Percentiles rank a stretch among this genome's conserved stretches.
Conservation (phyloP, 2,888 invertebrate genomes). For the Nebria salina region DNA sequence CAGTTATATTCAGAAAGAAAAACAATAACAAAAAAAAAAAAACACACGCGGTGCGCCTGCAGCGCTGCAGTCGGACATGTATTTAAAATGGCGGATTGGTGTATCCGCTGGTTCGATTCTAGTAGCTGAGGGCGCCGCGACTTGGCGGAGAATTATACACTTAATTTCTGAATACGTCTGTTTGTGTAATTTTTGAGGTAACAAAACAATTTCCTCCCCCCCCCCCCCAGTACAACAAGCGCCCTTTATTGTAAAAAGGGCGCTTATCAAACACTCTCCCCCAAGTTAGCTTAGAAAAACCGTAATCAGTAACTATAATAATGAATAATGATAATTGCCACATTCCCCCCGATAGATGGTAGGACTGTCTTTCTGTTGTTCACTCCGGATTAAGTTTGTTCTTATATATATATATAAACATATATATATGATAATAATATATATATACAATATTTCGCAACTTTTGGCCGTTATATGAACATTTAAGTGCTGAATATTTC, state of each 20-base stretch:
- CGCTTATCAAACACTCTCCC: constrained; percentile 22
- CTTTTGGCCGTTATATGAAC: constrained; percentile 59
- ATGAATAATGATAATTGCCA: constrained; percentile 46
- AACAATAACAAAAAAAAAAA: not conserved
- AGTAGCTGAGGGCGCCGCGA: not conserved
- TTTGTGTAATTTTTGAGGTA: constrained; percentile 65
- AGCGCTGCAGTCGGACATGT: not conserved
- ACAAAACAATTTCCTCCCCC: constrained; percentile 54
- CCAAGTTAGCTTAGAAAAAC: constrained; percentile 42
- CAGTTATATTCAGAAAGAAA: constrained; percentile 45
- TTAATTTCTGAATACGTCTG: constrained; percentile 65
- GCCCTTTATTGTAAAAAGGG: constrained; percentile 53
- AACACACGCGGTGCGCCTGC: not conserved
- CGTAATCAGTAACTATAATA: constrained; percentile 43
- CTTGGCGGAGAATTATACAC: constrained; percentile 32
- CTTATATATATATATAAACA: constrained; percentile 17
- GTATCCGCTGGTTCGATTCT: constrained; percentile 2
- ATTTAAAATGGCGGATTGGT: not conserved
- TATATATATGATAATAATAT: not conserved
- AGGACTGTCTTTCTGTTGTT: constrained; percentile 49
- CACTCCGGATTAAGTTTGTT: constrained; percentile 51
- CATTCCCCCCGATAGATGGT: constrained; percentile 49
- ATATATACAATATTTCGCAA: constrained; percentile 52
- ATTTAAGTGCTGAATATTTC: constrained; percentile 51
- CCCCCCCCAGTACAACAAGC: constrained; percentile 49